phyloP scores from a whole-genome alignment of 2,113 vertebrate genomes.

The Anas platyrhynchos region DNA sequence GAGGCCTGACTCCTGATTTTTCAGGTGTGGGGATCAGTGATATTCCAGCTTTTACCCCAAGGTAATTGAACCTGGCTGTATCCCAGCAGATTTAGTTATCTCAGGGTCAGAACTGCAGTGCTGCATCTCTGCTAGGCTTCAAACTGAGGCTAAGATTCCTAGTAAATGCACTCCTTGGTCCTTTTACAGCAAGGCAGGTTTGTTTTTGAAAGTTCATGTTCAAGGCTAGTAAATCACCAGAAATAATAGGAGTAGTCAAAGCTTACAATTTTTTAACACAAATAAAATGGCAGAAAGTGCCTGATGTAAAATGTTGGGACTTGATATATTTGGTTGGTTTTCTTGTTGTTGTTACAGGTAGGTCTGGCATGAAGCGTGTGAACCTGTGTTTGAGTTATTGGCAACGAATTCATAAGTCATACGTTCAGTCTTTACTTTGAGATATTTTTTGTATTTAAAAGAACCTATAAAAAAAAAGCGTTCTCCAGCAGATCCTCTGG shows the following conservation, averaged over 20 bases:
- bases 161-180: neutral
- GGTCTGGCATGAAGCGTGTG: neutral
- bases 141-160: neutral
- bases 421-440: neutral
- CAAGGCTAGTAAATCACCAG: neutral
- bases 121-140: neutral
- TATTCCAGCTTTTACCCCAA: neutral
- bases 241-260: neutral
- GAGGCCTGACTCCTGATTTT: neutral
- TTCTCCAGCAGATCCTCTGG: neutral
- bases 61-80: neutral
- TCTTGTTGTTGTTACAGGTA: neutral
- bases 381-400: neutral
- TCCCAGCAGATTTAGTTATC: neutral
- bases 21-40: neutral
- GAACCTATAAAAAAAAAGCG: neutral
- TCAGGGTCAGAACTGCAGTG: neutral
- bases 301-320: neutral
- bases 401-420: neutral
- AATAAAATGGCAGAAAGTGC: neutral
- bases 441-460: neutral
- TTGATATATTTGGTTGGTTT: neutral
- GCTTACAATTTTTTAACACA: conserved; percentile 5
- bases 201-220: neutral
- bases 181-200: neutral